phyloP scores from a whole-genome alignment of 2,113 vertebrate genomes.

The Tachysurus vachellii region DNA sequence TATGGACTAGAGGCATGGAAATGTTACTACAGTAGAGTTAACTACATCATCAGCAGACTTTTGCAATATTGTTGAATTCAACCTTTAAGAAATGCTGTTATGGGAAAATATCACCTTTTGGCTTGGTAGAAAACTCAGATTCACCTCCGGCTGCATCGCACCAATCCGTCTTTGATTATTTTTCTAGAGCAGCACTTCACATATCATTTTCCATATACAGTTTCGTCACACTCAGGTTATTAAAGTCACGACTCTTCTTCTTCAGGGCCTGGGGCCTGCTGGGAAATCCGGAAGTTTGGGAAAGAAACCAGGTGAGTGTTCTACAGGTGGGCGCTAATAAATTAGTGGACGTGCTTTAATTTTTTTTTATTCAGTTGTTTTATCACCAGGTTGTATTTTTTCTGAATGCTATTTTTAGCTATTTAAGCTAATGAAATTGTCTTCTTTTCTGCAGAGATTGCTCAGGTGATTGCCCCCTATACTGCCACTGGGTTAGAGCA shows the following conservation, averaged over 20 bases:
- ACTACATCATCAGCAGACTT: background rate
- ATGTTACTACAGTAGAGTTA: too few relatives aligned
- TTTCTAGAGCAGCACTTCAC: background rate
- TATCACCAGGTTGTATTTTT: background rate
- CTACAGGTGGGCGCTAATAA: too few relatives aligned
- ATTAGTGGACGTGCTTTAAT: background rate
- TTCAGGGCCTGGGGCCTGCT: slow-evolving; percentile 83
- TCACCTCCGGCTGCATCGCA: background rate
- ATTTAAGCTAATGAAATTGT: background rate
- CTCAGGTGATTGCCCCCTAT: slow-evolving; percentile 95
- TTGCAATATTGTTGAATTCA: background rate
- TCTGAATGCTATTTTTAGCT: background rate
- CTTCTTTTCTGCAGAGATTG: slow-evolving; percentile 81
- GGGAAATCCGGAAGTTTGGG: slow-evolving; percentile 96
- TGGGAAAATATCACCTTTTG: background rate
- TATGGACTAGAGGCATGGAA: background rate
- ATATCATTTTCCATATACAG: background rate
- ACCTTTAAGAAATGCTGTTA: background rate
- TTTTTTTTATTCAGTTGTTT: background rate
- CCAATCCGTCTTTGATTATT: background rate
- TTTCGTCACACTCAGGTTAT: background rate
- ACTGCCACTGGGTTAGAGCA: slow-evolving; percentile 93
- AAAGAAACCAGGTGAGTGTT: slow-evolving; percentile 92
- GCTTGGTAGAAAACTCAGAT: background rate
- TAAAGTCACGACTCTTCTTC: background rate